These are phyloP conservation scores for Geococcyx californianus DNA, from an alignment of 2,113 vertebrate species.

Conservation along the genomic window DNA sequence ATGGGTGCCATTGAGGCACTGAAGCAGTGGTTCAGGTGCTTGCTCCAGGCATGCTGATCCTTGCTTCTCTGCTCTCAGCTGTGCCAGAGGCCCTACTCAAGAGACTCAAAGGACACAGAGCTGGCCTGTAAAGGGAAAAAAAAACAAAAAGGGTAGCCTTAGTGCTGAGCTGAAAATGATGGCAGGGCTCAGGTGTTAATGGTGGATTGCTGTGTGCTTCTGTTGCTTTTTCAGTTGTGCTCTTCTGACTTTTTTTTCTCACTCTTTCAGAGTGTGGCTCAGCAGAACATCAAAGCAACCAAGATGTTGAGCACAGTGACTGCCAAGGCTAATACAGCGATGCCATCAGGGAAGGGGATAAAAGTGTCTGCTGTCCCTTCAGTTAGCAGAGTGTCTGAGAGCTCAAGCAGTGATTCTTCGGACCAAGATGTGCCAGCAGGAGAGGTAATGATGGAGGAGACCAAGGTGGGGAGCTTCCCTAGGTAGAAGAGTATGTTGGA, in stretches of 20 bases:
- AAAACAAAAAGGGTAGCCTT: not conserved
- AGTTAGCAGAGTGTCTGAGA: not conserved
- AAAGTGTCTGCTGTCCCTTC: not conserved
- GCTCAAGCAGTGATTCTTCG: not conserved
- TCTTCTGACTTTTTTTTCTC: not conserved
- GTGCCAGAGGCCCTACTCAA: not conserved
- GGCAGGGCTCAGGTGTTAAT: not conserved
- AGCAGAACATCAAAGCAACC: not conserved
- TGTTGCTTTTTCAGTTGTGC: not conserved
- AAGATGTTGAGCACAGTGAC: not conserved
- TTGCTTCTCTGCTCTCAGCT: not conserved
- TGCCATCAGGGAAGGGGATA: not conserved
- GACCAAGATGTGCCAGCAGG: not conserved
- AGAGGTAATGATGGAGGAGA: not conserved
- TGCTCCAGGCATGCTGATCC: accelerated
- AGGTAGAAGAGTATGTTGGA: not conserved
- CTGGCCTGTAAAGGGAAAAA: not conserved
- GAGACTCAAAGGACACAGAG: not conserved
- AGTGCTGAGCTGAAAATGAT: not conserved
- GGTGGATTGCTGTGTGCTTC: not conserved
- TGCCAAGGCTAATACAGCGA: not conserved
- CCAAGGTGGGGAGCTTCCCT: not conserved
- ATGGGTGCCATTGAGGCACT: not conserved
- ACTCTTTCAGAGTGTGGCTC: constrained; percentile 3
- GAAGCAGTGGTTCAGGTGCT: not conserved